These are phyloP conservation scores for Odocoileus hemionus DNA, from an alignment of 2,113 vertebrate species.

Conservation along the genomic window DNA sequence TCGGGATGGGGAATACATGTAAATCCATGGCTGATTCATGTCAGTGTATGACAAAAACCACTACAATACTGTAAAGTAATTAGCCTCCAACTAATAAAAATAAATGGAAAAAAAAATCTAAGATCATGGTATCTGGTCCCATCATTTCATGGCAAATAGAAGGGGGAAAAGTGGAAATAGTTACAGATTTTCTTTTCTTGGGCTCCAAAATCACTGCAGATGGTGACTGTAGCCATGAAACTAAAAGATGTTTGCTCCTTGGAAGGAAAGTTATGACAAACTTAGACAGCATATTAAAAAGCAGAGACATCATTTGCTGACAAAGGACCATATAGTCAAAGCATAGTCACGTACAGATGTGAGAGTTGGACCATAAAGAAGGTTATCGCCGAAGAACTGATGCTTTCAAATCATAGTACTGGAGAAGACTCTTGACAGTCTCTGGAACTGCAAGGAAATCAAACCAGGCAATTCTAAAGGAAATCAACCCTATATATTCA, in stretches of 20 bases:
- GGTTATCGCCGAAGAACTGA: fast-evolving
- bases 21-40: too few species aligned
- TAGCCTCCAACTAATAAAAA: too few species aligned
- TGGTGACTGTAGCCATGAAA: background rate
- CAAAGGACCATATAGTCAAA: background rate
- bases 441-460: background rate
- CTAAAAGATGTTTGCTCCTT: background rate
- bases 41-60: too few species aligned
- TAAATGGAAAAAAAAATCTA: background rate
- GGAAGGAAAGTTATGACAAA: background rate
- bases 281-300: background rate
- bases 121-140: background rate
- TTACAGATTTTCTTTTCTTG: background rate
- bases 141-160: background rate
- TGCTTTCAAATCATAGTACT: background rate
- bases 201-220: background rate
- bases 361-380: background rate
- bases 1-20: too few species aligned
- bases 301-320: background rate
- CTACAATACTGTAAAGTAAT: too few species aligned
- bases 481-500: background rate
- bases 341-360: background rate
- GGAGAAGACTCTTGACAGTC: background rate
- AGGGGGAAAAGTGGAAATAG: background rate
- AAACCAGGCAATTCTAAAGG: background rate